A percentile compares a stretch with the other conserved stretches of the same genome.
Evolutionary conservation across 23 tunicate species (phyloP).

Genomic region (Pegea sp.): DNA sequence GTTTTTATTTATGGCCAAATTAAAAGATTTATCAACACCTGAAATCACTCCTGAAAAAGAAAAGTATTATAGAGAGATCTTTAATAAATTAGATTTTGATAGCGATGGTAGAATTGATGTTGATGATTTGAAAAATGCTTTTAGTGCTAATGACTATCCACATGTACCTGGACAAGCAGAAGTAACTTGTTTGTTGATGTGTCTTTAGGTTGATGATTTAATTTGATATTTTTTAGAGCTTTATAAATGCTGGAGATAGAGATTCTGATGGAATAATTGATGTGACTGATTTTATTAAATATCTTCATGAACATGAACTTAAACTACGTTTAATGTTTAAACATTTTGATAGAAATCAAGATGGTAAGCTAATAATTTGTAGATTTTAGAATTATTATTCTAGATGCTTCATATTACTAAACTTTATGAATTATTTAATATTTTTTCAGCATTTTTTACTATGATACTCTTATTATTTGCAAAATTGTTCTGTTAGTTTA

Average conservation of each 20-base stretch:
- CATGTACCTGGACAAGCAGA: conserved; percentile 94
- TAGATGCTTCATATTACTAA: background rate
- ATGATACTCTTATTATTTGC: background rate
- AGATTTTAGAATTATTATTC: background rate
- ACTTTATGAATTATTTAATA: too few species aligned
- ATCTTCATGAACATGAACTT: conserved; percentile 92
- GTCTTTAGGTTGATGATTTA: background rate
- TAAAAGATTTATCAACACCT: too few species aligned
- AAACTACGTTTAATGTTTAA: conserved; percentile 54
- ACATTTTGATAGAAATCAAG: conserved; percentile 57
- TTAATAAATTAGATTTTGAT: conserved; percentile 57
- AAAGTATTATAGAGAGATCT: conserved; percentile 49
- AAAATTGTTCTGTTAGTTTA: background rate
- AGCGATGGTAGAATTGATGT: conserved; percentile 69
- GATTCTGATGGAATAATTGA: conserved; percentile 78
- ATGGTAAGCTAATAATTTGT: conserved; percentile 72
- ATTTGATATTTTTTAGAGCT: conserved; percentile 11
- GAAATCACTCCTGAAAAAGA: conserved; percentile 57
- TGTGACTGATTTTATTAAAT: conserved; percentile 67
- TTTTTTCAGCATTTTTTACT: background rate
- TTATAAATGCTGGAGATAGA: conserved; percentile 63
- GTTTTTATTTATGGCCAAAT: too few species aligned
- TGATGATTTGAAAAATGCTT: conserved; percentile 53
- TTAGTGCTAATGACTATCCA: conserved; percentile 22
- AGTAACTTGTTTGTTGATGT: conserved; percentile 7